Conservation (phyloP, 2,888 invertebrate genomes). For the Eilema griseolum region DNA sequence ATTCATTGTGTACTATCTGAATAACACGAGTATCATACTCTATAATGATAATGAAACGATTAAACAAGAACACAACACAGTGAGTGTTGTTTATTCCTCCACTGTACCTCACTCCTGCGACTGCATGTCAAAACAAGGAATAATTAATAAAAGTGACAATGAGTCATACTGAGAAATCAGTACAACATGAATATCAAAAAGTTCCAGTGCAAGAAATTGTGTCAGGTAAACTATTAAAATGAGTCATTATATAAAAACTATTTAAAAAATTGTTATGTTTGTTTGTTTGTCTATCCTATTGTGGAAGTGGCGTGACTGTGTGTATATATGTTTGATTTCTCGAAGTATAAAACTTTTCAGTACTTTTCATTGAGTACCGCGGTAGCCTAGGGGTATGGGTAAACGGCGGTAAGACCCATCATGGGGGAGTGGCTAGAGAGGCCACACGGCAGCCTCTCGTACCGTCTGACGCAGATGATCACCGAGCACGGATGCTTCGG, state of each 20-base stretch:
- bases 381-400: too few relatives aligned
- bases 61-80: not conserved
- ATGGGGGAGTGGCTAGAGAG: too few relatives aligned
- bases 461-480: too few relatives aligned
- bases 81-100: not conserved
- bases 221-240: not conserved
- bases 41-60: not conserved
- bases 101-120: not conserved
- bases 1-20: not conserved
- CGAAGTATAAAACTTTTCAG: too few relatives aligned
- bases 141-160: constrained; percentile 3
- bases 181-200: constrained; percentile 10
- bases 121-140: not conserved
- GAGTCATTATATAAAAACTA: not conserved
- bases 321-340: too few relatives aligned
- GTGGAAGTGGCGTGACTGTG: too few relatives aligned
- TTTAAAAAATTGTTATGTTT: too few relatives aligned
- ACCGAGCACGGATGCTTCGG: too few relatives aligned
- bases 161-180: not conserved
- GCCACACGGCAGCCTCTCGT: too few relatives aligned
- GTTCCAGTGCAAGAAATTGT: constrained; percentile 6
- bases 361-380: too few relatives aligned
- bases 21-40: not conserved
- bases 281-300: too few relatives aligned
- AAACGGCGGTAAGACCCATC: too few relatives aligned